Base-by-base conservation (phyloP, 2,888 invertebrate species). In the Teinopalpus imperialis region DNA sequence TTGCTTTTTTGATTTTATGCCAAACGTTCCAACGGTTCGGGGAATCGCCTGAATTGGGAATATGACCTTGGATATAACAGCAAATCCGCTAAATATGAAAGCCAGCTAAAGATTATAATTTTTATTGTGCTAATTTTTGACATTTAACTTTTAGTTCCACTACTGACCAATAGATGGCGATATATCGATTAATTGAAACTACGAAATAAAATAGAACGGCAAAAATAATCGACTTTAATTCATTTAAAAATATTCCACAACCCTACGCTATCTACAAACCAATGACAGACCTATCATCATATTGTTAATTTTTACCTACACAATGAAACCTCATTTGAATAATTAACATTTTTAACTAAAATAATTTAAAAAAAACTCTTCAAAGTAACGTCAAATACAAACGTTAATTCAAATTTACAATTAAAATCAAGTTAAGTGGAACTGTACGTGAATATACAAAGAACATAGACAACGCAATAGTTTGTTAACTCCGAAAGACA, bases 1-100 rank as follows among this genome's bases (percentile, higher is more conserved):
- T 68, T 52, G 55, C 54, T 58, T n/a, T n/a, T 56, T 61, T 66
- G 66, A 63, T 59, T n/a, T 3, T 1, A 9, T 9, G 67, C 68
- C 70, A 69, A 61, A 48, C 49, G 44, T 49, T 42, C 43, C 56
- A 48, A 51, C 54, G 56, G 48, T 53, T 51, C 43, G 47, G 43
- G 43, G 41, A 41, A 40, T 16, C 42, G 36, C 53, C 59, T 59
- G 52, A 52, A 54, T 49, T 41, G 42, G 36, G 4, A 43, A 40
- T 45, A 8, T 49, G 51, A 52, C 59, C 56, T 63, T 63, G 57
- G 52, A 46, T 41, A 46, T 35, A 35, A 26, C 41, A 40, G 46
- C 35, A 14, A 7, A 14, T 13, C 2, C 16, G 8, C 2, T 2
- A 23, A 4, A 14, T 18, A 9, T 20, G 8, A 14, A 8, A 20